These are phyloP conservation scores for Hypotaenidia okinawae DNA, from an alignment of 2,797 vertebrate genomes.

Conservation along the genomic window DNA sequence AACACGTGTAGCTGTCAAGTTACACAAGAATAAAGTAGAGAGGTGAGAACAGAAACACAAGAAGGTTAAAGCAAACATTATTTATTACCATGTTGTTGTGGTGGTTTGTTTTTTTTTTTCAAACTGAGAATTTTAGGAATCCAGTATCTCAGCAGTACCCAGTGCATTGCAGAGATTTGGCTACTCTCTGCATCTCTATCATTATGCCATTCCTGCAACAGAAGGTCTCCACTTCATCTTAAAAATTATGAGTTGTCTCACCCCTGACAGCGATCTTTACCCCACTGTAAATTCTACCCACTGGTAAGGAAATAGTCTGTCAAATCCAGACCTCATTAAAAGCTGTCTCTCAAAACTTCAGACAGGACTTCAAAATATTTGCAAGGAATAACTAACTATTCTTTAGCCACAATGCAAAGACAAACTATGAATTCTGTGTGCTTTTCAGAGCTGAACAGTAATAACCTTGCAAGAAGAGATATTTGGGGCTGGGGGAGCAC, in stretches of 20 bases:
- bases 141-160: background rate
- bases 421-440: background rate
- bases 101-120: background rate
- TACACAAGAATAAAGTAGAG: slow-evolving; percentile 19
- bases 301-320: background rate
- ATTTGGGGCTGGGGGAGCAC: background rate
- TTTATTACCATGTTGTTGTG: background rate
- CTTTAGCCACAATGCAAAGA: background rate
- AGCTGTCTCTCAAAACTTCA: background rate
- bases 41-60: slow-evolving; percentile 43
- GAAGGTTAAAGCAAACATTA: slow-evolving; percentile 49
- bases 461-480: background rate
- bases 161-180: background rate
- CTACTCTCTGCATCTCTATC: background rate
- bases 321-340: background rate
- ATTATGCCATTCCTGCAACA: background rate
- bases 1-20: slow-evolving; percentile 64
- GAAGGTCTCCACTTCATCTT: background rate
- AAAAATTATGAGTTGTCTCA: background rate
- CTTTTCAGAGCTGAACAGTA: background rate
- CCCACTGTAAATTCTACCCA: background rate
- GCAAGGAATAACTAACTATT: background rate
- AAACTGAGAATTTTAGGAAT: background rate
- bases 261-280: background rate
- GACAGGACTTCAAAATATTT: background rate